A percentile compares a stretch with the other conserved stretches of the same genome.
Conservation (phyloP, 2,113 vertebrate species). For the Chinchilla lanigera region DNA sequence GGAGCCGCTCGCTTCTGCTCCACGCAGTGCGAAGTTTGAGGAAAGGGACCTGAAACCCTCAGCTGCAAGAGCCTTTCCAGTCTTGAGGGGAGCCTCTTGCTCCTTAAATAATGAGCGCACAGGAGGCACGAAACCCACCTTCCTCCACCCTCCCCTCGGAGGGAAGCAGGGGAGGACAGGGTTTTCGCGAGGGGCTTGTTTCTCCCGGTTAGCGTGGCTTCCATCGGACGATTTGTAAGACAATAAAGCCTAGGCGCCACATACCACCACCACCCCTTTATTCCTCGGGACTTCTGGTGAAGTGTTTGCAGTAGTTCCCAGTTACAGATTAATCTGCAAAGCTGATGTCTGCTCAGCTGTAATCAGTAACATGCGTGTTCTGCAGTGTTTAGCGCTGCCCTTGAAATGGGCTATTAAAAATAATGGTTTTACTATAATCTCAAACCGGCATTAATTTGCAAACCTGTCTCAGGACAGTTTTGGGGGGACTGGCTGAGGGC, state of each 20-base stretch:
- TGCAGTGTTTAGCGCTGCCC: slow-evolving; percentile 71
- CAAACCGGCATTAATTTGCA: slow-evolving; percentile 77
- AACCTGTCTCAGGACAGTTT: slow-evolving; percentile 70
- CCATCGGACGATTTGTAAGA: slow-evolving; percentile 59
- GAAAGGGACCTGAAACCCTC: neutral
- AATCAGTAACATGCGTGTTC: slow-evolving; percentile 72
- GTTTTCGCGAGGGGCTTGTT: neutral
- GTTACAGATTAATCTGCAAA: slow-evolving; percentile 80
- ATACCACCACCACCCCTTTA: slow-evolving; percentile 70
- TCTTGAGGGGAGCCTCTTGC: neutral
- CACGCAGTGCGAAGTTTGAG: neutral
- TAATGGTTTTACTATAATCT: slow-evolving; percentile 81
- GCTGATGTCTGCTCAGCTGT: slow-evolving; percentile 70
- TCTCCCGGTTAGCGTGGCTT: slow-evolving; percentile 23
- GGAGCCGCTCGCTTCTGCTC: neutral
- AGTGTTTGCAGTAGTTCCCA: slow-evolving; percentile 79
- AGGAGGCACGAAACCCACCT: neutral
- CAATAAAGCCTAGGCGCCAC: slow-evolving; percentile 72
- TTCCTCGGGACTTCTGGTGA: slow-evolving; percentile 77
- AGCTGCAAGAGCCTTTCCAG: neutral
- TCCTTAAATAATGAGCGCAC: slow-evolving; percentile 9
- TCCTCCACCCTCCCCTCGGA: neutral
- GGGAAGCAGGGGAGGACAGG: neutral
- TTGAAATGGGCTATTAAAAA: slow-evolving; percentile 83
- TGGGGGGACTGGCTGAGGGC: neutral